A percentile compares a stretch with the other conserved stretches of the same genome.
These are phyloP conservation scores for Colaptes auratus DNA, from an alignment of 2,113 vertebrate genomes.

Conservation along the genomic window DNA sequence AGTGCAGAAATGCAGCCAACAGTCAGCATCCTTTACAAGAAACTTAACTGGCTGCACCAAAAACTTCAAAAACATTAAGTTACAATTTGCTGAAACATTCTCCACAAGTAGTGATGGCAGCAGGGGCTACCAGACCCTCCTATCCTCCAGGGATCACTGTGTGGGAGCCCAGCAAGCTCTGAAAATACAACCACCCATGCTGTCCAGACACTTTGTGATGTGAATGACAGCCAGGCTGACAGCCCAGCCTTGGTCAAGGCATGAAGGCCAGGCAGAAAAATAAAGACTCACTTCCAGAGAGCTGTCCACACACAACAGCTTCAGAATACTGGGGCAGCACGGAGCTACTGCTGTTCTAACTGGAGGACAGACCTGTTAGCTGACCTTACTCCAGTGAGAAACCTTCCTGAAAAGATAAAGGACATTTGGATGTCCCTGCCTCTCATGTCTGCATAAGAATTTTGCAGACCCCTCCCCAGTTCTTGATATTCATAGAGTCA, in stretches of 20 bases:
- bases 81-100: background rate
- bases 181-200: background rate
- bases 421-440: background rate
- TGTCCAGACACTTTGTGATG: background rate
- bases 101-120: background rate
- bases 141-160: background rate
- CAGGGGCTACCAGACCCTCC: background rate
- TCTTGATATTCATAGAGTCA: background rate
- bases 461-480: accelerated
- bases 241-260: background rate
- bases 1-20: background rate
- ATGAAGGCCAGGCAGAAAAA: background rate
- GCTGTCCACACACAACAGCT: background rate
- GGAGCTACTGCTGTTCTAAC: background rate
- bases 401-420: background rate
- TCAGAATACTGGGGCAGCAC: background rate
- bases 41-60: background rate
- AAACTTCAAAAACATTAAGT: background rate
- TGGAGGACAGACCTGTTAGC: background rate
- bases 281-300: background rate
- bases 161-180: background rate
- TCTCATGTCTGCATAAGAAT: background rate
- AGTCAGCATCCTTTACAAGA: background rate
- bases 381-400: background rate
- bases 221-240: background rate